Evolutionary conservation across 2,888 invertebrate species (phyloP), one percentile per base, ranked within the genome.

Genomic region (Chymomyza amoena): DNA sequence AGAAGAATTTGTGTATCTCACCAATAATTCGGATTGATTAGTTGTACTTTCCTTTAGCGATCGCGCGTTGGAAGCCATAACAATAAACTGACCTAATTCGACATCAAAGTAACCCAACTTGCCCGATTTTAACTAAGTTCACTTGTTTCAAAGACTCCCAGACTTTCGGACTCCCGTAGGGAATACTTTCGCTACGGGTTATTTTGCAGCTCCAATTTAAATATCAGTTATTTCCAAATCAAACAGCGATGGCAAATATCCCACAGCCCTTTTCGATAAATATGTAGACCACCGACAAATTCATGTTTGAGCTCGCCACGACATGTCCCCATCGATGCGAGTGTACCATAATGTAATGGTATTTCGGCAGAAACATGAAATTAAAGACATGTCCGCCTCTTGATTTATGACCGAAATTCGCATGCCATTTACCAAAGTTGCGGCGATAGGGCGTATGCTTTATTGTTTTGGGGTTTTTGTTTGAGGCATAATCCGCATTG

Each of bases 321-420:
- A 51, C 62, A 62, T 62, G 62, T 62, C 57, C 13, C 16, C 20
- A 57, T 25, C 36, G 15, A 57, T 32, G 18, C 15, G 25, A n/a
- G n/a, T 25, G 3, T 20, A 20, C 16, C 7, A 57, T 15, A 18
- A 16, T 57, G 20, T 57, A 57, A 32, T n/a, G 9, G 45, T 50
- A 16, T 16, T 50, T 45, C 25, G 50, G 25, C 45, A 20, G 45
- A 16, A 54, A 64, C 52, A 28, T 54, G 56, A 52, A 52, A 36
- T 64, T 64, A 54, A 51, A 52, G 54, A 52, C 64, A 64, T 52
- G 54, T 64, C 51, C 57, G 65, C 59, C 25, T 65, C 57, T 45
- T 64, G 64, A 64, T 64, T 64, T 64, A 64, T 64, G 54, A 6
- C 64, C 64, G 32, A 54, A 54, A 61, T 61, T 61, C 25, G 32